Evolutionary conservation across 1,140 invertebrate genomes (phyloP).

Genomic region (Drosophila asahinai): DNA sequence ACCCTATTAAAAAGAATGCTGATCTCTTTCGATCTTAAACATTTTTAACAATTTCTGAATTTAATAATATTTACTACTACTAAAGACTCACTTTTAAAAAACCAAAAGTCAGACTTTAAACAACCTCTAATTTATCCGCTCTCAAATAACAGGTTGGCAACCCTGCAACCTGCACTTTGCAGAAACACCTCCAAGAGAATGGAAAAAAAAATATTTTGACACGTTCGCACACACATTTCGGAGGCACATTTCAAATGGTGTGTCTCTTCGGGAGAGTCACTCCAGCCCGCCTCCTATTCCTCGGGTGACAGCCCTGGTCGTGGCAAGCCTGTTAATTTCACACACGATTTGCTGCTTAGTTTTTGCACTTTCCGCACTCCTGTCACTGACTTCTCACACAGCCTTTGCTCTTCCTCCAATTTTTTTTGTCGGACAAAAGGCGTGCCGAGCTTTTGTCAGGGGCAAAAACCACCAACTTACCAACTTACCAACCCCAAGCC

Average conservation of each 20-base stretch:
- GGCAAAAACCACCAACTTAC: slow-evolving; percentile 18
- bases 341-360: slow-evolving; percentile 58
- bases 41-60: background rate
- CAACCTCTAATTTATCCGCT: background rate
- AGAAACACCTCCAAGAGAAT: background rate
- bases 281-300: background rate
- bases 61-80: background rate
- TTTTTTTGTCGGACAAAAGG: slow-evolving; percentile 32
- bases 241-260: background rate
- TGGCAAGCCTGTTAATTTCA: slow-evolving; percentile 45
- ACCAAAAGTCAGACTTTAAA: background rate
- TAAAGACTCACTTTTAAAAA: background rate
- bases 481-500: background rate
- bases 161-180: background rate
- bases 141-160: background rate
- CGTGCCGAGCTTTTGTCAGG: slow-evolving; percentile 49
- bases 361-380: slow-evolving; percentile 37
- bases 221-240: slow-evolving; percentile 9
- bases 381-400: slow-evolving; percentile 41
- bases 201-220: slow-evolving; percentile 1
- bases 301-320: slow-evolving; percentile 11
- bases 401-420: slow-evolving; percentile 2
- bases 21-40: background rate
- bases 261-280: background rate
- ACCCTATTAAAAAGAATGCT: background rate